A percentile compares a stretch with the other conserved stretches of the same genome.
Evolutionary conservation across 2,113 vertebrate genomes (phyloP).

Genomic region (Cebidichthys violaceus): DNA sequence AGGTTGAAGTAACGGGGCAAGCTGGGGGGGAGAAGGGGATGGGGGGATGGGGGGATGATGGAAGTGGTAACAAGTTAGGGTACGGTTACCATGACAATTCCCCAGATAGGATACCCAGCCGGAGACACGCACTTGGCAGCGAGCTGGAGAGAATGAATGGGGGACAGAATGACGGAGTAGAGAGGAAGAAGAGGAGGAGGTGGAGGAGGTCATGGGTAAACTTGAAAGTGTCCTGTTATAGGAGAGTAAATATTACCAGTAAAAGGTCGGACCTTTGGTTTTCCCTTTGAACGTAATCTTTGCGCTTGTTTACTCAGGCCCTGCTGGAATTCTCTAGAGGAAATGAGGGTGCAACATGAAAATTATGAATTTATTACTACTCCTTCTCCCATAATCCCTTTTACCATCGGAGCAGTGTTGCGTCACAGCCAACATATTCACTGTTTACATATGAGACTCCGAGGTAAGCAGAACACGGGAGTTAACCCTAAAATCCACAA

Average conservation of each 20-base stretch:
- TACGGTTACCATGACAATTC: conserved; percentile 59
- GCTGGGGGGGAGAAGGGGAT: conserved; percentile 9
- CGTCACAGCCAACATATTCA: conserved; percentile 65
- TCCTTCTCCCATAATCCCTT: conserved; percentile 65
- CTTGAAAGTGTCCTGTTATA: conserved; percentile 76
- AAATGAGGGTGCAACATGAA: conserved; percentile 77
- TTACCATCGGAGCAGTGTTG: conserved; percentile 56
- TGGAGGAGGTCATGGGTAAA: conserved; percentile 59
- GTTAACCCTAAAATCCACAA: conserved; percentile 63
- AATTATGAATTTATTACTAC: conserved; percentile 75
- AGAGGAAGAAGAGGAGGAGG: conserved; percentile 44
- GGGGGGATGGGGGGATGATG: conserved; percentile 3
- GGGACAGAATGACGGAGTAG: conserved; percentile 38
- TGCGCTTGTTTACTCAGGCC: conserved; percentile 66
- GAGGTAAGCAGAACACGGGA: conserved; percentile 61
- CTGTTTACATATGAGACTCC: conserved; percentile 67
- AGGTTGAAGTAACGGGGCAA: conserved; percentile 57
- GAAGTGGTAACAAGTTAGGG: conserved; percentile 29
- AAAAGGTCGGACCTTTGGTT: conserved; percentile 63
- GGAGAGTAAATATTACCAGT: conserved; percentile 81
- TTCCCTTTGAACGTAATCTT: conserved; percentile 71
- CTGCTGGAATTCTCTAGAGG: conserved; percentile 81
- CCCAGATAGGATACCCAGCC: conserved; percentile 46
- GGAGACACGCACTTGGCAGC: conserved; percentile 39
- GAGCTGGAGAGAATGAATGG: conserved; percentile 46